These are phyloP conservation scores for Epicampocera succincta DNA, from an alignment of 2,888 invertebrate species.

Conservation along the genomic window DNA sequence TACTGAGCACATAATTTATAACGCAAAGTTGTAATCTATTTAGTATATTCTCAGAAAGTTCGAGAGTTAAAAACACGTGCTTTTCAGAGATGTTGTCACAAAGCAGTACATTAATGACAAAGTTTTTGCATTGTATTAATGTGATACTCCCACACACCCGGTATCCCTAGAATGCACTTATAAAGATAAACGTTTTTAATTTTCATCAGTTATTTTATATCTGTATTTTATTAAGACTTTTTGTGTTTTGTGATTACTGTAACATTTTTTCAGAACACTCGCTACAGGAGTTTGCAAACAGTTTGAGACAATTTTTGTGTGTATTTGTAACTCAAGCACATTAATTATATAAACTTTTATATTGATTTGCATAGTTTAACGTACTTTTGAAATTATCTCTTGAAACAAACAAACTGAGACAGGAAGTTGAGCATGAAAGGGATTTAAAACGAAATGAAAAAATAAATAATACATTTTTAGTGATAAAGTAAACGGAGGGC, in stretches of 20 bases:
- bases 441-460: slow-evolving; percentile 21
- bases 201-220: too few relatives aligned
- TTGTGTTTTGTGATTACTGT: slow-evolving; percentile 25
- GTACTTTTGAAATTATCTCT: slow-evolving; percentile 8
- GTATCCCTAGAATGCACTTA: too few relatives aligned
- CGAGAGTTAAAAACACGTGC: too few relatives aligned
- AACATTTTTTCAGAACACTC: slow-evolving; percentile 36
- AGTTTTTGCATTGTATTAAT: too few relatives aligned
- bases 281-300: slow-evolving; percentile 45
- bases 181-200: too few relatives aligned
- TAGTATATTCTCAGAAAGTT: too few relatives aligned
- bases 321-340: slow-evolving; percentile 22
- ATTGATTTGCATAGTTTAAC: slow-evolving; percentile 17
- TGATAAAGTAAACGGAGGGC: slow-evolving; percentile 17
- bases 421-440: slow-evolving; percentile 2
- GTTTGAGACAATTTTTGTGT: slow-evolving; percentile 51
- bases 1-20: too few relatives aligned
- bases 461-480: slow-evolving; percentile 46
- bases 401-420: slow-evolving; percentile 41
- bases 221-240: slow-evolving; percentile 5
- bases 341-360: slow-evolving; percentile 27
- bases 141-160: too few relatives aligned
- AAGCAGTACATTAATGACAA: too few relatives aligned
- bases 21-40: too few relatives aligned
- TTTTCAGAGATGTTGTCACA: too few relatives aligned